Conservation (phyloP, 2,888 invertebrate species). For the Auanema sp. region DNA sequence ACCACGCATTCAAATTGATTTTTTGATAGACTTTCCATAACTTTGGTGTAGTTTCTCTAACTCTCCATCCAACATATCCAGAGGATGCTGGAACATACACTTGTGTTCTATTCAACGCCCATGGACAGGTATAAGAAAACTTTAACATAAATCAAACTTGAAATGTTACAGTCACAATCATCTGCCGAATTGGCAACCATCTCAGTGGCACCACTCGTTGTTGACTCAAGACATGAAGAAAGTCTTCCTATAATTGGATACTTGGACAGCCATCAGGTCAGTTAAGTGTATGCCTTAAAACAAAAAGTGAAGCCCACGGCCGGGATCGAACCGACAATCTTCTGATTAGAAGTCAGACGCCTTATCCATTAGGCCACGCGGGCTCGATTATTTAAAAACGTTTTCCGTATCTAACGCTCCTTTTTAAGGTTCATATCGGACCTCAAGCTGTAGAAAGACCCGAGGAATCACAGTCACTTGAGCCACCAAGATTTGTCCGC, state of each 20-base stretch:
- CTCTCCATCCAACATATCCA: conserved; percentile 70
- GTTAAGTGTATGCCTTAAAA: neutral
- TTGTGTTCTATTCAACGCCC: conserved; percentile 75
- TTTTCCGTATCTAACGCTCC: neutral
- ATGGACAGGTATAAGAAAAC: conserved; percentile 25
- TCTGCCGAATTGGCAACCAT: conserved; percentile 56
- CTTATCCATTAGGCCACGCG: conserved; percentile 58
- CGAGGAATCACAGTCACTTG: conserved; percentile 59
- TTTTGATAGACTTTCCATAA: conserved; percentile 57
- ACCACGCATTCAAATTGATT: neutral
- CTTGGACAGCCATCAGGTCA: conserved; percentile 74
- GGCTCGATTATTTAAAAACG: neutral
- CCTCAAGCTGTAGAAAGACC: conserved; percentile 58
- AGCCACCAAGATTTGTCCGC: conserved; percentile 58
- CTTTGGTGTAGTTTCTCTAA: conserved; percentile 63
- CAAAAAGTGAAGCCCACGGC: neutral
- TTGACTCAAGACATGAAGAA: conserved; percentile 85
- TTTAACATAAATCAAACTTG: neutral
- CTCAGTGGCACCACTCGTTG: conserved; percentile 61
- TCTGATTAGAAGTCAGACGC: conserved; percentile 62
- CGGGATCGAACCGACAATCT: conserved; percentile 56
- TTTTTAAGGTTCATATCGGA: conserved; percentile 57
- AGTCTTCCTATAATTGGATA: conserved; percentile 86
- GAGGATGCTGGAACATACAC: conserved; percentile 84
- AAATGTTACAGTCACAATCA: conserved; percentile 42